These are phyloP conservation scores for Pegoplata infirma DNA, from an alignment of 2,888 invertebrate genomes.

Conservation along the genomic window DNA sequence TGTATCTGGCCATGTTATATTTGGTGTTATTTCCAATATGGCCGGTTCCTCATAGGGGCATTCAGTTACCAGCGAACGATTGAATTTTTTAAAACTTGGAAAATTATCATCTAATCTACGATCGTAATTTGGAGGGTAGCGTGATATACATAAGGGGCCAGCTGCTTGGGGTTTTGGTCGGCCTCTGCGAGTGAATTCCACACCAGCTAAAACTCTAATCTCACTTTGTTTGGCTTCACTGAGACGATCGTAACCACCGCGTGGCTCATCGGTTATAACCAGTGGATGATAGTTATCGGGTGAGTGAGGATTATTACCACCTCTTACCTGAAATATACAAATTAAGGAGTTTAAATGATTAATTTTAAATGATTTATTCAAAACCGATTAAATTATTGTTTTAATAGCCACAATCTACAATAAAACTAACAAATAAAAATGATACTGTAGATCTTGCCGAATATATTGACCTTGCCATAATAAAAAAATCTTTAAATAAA, in stretches of 20 bases:
- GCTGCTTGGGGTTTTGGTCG: constrained; percentile 89
- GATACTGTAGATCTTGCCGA: too few species aligned
- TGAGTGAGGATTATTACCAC: constrained; percentile 93
- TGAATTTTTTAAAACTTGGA: constrained; percentile 89
- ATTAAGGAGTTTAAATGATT: too few species aligned
- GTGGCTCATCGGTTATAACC: constrained; percentile 90
- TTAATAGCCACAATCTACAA: too few species aligned
- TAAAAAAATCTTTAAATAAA: too few species aligned
- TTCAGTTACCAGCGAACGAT: constrained; percentile 84
- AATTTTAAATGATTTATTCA: too few species aligned
- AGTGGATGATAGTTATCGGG: constrained; percentile 92
- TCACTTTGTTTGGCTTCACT: constrained; percentile 85
- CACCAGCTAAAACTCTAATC: constrained; percentile 87
- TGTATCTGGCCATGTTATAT: constrained; percentile 92
- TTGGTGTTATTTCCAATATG: constrained; percentile 88
- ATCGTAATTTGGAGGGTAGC: constrained; percentile 83
- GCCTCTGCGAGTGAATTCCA: constrained; percentile 89
- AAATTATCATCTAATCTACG: constrained; percentile 88
- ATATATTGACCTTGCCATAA: too few species aligned
- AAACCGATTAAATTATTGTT: too few species aligned
- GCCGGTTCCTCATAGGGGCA: constrained; percentile 89
- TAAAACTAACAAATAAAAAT: too few species aligned
- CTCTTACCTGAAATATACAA: constrained; percentile 79
- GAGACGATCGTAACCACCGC: constrained; percentile 89
- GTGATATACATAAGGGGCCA: constrained; percentile 88